These are phyloP conservation scores for Pteromalus puparum DNA, from an alignment of 1,140 invertebrate species.

Conservation along the genomic window DNA sequence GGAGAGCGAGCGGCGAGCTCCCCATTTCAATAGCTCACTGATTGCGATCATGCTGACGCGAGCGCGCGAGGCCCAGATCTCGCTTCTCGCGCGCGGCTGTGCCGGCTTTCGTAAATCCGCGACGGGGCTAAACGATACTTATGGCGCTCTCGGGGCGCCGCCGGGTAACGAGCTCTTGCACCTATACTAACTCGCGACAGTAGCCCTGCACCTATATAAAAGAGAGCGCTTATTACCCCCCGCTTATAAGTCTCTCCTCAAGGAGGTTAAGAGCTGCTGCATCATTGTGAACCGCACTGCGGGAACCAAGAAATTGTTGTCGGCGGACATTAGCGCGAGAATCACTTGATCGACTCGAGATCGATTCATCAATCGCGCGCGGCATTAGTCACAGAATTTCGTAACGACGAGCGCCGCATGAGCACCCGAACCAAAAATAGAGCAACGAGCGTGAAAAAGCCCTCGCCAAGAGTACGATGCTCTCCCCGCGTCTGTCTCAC, in stretches of 20 bases:
- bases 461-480: neutral
- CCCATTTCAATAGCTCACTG: slow-evolving; percentile 34
- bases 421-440: neutral
- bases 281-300: neutral
- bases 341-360: no score
- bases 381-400: no score
- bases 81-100: no score
- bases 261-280: neutral
- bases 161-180: neutral
- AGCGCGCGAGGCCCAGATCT: no score
- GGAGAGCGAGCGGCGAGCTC: no score
- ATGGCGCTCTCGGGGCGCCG: neutral
- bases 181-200: no score
- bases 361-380: no score
- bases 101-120: slow-evolving; percentile 5
- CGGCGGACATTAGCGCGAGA: no score
- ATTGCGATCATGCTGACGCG: slow-evolving; percentile 11
- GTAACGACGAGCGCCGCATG: no score
- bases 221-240: neutral
- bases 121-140: slow-evolving; percentile 1
- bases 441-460: neutral
- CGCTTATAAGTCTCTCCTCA: neutral
- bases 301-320: neutral
- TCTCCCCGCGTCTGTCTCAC: neutral
- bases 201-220: no score